Evolutionary conservation across 2,888 invertebrate genomes (phyloP), one percentile per base, ranked within the genome.

Genomic region (Ichneumon xanthorius): DNA sequence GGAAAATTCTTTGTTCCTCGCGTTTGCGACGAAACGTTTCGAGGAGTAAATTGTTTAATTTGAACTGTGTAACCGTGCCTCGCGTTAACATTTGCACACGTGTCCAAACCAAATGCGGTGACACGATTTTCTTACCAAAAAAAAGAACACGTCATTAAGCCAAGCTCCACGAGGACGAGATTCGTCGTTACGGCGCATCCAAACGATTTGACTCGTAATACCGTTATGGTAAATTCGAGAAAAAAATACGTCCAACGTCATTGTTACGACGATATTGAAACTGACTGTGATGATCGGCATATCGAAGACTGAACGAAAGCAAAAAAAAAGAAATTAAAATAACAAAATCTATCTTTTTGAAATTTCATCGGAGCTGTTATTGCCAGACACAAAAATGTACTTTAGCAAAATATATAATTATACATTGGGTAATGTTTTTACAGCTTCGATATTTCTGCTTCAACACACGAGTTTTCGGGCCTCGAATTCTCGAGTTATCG

Each of bases 141-240:
- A 79, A 84, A 85, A 48, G 73, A 81, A 81, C 85, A 88, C 87
- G 88, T 87, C 88, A 88, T 88, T 80, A 89, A 89, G 88, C 90
- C 89, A 91, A 90, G 90, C 90, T 88, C 88, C 89, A 89, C 89
- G 87, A 86, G 83, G 82, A 86, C 86, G 80, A 86, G 85, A 84
- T 83, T 85, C 85, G 85, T 76, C 80, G 75, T 81, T 80, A 76
- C 50, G 85, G 85, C 82, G 79, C 72, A 76, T 85, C 82, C 67
- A 82, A 82, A 85, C 72, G 79, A 85, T 67, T 85, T 63, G 63
- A 85, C 85, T 85, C 85, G 85, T 82, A 80, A 85, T 82, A 82
- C 85, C 85, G 76, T 82, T 33, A 33, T 76, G 85, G 85, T 85
- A 30, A 67, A 85, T 85, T 85, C 85, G 82, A 85, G 82, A 26